Evolutionary conservation across 2,888 invertebrate species (phyloP), one percentile per base, ranked within the genome.

Genomic region (Griposia aprilina): DNA sequence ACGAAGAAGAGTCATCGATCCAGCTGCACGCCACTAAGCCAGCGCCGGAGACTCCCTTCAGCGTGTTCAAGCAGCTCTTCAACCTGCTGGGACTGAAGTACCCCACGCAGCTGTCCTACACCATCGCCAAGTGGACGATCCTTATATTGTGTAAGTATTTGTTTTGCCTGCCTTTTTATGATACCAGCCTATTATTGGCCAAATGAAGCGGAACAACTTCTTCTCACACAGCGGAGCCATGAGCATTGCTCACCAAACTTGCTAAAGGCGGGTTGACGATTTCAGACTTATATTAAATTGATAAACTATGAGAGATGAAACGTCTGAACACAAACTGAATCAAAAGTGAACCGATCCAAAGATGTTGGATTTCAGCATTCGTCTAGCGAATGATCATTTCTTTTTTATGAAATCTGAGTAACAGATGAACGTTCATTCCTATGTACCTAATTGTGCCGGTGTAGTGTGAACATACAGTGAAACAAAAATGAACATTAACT

Each of bases 31-130:
- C 89, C 71, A 92, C 78, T 63, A 97, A 91, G 90, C 94, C 90
- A 6, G 92, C 79, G 30, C 95, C 90, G 0, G 93, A 93, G 86
- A 92, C 93, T 2, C 90, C 95, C 13, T 93, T 85, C 88, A 91
- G 89, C 77, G 93, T 97, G 10, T 89, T 97, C 50, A 96, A 97
- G n/a, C 97, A 98, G 90, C 91, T 98, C 59, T 98, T 98, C 92
- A 98, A 98, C 95, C 95, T 98, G 80, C 97, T 98, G 76, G 97
- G 97, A 57, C 97, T 97, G 69, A 98, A 98, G 91, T 96, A 97
- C 77, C 98, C 98, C 41, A 98, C 97, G 15, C 93, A 95, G 0
- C 96, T 97, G 48, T 98, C 98, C 0, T 97, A 98, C 41, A 94
- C 92, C 63, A 97, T 98, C 72, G 97, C 98, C 10, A 98, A 98